Evolutionary conservation across 2,113 vertebrate genomes (phyloP).

Genomic region (Channa maculata): DNA sequence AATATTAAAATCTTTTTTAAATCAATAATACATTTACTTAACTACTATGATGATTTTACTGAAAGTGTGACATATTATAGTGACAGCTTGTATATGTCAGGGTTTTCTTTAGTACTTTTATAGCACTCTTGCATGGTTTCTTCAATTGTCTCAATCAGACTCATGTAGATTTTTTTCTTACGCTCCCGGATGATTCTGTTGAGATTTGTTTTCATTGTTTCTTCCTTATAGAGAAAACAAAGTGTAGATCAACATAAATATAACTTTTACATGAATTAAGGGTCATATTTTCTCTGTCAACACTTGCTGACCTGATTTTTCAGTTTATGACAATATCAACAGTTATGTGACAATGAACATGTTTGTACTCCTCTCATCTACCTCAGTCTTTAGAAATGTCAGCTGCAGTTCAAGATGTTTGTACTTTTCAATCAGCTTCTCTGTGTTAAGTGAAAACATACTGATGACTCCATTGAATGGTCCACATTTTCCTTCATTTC

Average conservation of each 20-base stretch:
- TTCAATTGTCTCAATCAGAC: slow-evolving; percentile 34
- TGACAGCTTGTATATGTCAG: background rate
- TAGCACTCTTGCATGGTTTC: slow-evolving; percentile 46
- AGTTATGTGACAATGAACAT: too few relatives aligned
- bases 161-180: slow-evolving; percentile 56
- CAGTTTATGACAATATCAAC: too few relatives aligned
- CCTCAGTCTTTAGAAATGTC: slow-evolving; percentile 37
- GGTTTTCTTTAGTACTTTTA: slow-evolving; percentile 27
- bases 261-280: too few relatives aligned
- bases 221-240: slow-evolving; percentile 23
- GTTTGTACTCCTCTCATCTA: background rate
- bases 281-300: too few relatives aligned
- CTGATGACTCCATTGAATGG: slow-evolving; percentile 36
- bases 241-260: background rate
- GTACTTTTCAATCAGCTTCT: slow-evolving; percentile 4
- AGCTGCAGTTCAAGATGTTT: slow-evolving; percentile 29
- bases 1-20: background rate
- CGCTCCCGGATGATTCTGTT: slow-evolving; percentile 1
- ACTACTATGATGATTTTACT: background rate
- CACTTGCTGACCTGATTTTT: too few relatives aligned
- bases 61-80: background rate
- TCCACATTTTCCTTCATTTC: slow-evolving; percentile 32
- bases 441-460: slow-evolving; percentile 42
- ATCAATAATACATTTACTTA: background rate
- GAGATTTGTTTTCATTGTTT: slow-evolving; percentile 19